Base-by-base conservation (phyloP, 1,140 invertebrate genomes). In the Calephelis nemesis region DNA sequence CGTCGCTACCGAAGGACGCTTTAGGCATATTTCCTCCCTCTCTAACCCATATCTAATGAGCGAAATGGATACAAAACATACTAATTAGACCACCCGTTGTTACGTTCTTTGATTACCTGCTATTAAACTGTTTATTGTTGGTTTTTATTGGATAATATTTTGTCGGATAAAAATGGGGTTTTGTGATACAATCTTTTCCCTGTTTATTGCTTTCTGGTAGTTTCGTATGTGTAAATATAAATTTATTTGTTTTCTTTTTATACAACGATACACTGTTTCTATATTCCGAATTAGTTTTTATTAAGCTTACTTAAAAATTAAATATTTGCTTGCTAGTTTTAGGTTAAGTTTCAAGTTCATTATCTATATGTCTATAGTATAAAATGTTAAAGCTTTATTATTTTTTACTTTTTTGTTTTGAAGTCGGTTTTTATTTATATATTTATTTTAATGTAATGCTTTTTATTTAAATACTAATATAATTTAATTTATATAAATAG, bases 61-160 rank as follows among this genome's bases (percentile, higher is more conserved):
- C 39, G 58, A 60, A 40, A 40, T n/a, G 12, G 30, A 60, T 7
- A 19, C n/a, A n/a, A 60, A 40, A 60, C 58, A 60, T 60, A 58
- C 54, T 58, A 60, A 60, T 60, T 40, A 60, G 30, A 60, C 58
- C 58, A 60, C 58, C 58, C 58, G 58, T 60, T 5, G 19, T 58
- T 58, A 39, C 54, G 54, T 58, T 58, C 5, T 60, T 60, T 60
- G 58, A 60, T 60, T 60, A 60, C 58, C 30, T 60, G 58, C 30
- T 60, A 60, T 60, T 60, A 60, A 40, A 60, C 7, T 60, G 58
- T 60, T 60, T 60, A 60, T 40, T 60, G 39, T 39, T 60, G 58
- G 11, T 60, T 60, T 45, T 40, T 60, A 60, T 60, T 60, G 11
- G 54, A 60, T 40, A 60, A 60, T 39, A 60, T 60, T 60, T 60